These are phyloP conservation scores for Heliconius hewitsoni DNA, from an alignment of 1,140 invertebrate species.

Conservation along the genomic window DNA sequence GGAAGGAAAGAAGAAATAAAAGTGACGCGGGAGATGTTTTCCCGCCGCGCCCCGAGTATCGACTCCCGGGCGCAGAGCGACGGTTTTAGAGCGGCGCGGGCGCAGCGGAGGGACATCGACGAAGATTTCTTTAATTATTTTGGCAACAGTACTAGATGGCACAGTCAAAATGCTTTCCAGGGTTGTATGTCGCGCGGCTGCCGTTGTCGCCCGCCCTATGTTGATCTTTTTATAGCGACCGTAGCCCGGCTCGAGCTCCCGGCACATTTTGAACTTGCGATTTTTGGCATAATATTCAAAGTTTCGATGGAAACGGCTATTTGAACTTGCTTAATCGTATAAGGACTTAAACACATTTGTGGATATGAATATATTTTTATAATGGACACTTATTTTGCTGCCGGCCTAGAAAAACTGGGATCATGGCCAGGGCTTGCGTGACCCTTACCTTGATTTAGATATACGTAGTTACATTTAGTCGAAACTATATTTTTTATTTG, in stretches of 20 bases:
- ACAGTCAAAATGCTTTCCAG: slow-evolving; percentile 80
- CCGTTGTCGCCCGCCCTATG: slow-evolving; percentile 74
- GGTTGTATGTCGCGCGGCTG: slow-evolving; percentile 80
- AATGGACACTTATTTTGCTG: not conserved
- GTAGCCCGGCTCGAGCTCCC: slow-evolving; percentile 75
- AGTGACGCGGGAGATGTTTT: slow-evolving; percentile 79
- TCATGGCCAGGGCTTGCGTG: slow-evolving; percentile 43
- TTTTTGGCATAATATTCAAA: slow-evolving; percentile 39
- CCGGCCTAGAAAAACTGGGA: slow-evolving; percentile 36
- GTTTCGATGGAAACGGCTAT: slow-evolving; percentile 18
- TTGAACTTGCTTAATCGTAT: not conserved
- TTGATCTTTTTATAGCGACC: slow-evolving; percentile 81
- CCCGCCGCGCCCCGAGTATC: slow-evolving; percentile 79
- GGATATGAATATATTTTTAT: not conserved
- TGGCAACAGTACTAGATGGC: slow-evolving; percentile 84
- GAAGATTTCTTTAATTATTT: slow-evolving; percentile 88
- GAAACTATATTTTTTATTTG: not conserved
- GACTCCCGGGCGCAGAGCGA: slow-evolving; percentile 84
- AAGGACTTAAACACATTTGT: not conserved
- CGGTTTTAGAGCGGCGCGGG: slow-evolving; percentile 86
- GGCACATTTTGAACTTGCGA: slow-evolving; percentile 49
- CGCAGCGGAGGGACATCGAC: slow-evolving; percentile 78
- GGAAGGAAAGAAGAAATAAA: slow-evolving; percentile 80
- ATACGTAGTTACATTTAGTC: slow-evolving; percentile 15
- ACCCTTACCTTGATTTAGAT: slow-evolving; percentile 38